Evolutionary conservation across 2,797 vertebrate genomes (phyloP).

Genomic region (Mormyrops attenuatus): DNA sequence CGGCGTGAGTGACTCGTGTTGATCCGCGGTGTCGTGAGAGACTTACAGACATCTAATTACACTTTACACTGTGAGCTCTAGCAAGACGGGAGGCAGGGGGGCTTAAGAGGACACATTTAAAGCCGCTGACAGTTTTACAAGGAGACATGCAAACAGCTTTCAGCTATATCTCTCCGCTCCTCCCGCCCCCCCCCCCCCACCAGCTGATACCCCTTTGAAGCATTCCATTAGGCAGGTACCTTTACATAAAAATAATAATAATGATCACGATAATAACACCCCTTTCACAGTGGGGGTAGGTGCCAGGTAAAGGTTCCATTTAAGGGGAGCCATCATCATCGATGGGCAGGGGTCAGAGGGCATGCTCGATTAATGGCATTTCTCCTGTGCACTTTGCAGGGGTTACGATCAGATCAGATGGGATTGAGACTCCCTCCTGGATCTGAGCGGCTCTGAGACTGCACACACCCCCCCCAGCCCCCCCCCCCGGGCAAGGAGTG

Average conservation of each 20-base stretch:
- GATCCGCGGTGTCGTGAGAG: background rate
- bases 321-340: background rate
- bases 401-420: background rate
- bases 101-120: slow-evolving; percentile 29
- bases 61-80: slow-evolving; percentile 23
- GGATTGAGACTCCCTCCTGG: background rate
- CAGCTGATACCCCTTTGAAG: background rate
- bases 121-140: slow-evolving; percentile 18
- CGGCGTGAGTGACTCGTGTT: background rate
- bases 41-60: slow-evolving; percentile 24
- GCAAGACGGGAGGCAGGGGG: slow-evolving; percentile 29
- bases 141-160: background rate
- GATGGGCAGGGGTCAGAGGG: background rate
- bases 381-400: background rate
- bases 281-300: background rate
- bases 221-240: background rate
- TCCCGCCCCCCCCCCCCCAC: background rate
- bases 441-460: background rate
- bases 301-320: background rate
- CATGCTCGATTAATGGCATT: background rate
- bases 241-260: background rate
- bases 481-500: background rate
- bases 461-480: background rate
- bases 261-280: background rate
- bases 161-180: background rate